Percentiles rank a stretch among this genome's conserved stretches.
Evolutionary conservation across 2,113 vertebrate species (phyloP).

Genomic region (Mohoua ochrocephala): DNA sequence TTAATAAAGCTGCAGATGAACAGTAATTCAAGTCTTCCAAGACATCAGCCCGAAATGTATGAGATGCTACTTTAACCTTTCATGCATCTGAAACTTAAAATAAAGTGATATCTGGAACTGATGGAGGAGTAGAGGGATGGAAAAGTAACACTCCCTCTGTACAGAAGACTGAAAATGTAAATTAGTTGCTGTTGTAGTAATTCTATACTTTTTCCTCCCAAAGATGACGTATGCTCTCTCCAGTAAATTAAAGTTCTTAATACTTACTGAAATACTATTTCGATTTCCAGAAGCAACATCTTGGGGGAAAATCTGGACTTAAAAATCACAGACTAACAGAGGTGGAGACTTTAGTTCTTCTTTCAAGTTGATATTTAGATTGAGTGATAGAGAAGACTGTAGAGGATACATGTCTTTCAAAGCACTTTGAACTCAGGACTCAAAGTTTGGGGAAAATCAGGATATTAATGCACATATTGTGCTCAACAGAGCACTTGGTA

Average conservation of each 20-base stretch:
- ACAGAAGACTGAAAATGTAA: not conserved
- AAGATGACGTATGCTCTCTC: accelerated
- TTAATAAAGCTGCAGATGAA: not conserved
- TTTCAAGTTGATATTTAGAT: not conserved
- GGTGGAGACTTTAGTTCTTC: not conserved
- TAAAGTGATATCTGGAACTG: not conserved
- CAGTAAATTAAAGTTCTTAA: not conserved
- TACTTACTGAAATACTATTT: not conserved
- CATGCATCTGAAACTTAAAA: not conserved
- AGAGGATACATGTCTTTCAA: accelerated
- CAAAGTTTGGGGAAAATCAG: not conserved
- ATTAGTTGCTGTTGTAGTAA: not conserved
- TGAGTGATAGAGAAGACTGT: not conserved
- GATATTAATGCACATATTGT: not conserved
- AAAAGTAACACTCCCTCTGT: not conserved
- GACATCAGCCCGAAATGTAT: accelerated
- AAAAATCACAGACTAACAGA: not conserved
- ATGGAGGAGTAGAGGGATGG: not conserved
- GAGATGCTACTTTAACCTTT: not conserved
- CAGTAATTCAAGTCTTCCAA: not conserved
- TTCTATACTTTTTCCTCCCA: accelerated
- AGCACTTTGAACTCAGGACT: not conserved
- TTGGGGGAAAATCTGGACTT: not conserved
- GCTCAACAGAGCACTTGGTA: accelerated
- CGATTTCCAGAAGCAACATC: not conserved